A percentile compares a stretch with the other conserved stretches of the same genome.
These are phyloP conservation scores for Malacoraja senta DNA, from an alignment of 2,797 vertebrate species.

Conservation along the genomic window DNA sequence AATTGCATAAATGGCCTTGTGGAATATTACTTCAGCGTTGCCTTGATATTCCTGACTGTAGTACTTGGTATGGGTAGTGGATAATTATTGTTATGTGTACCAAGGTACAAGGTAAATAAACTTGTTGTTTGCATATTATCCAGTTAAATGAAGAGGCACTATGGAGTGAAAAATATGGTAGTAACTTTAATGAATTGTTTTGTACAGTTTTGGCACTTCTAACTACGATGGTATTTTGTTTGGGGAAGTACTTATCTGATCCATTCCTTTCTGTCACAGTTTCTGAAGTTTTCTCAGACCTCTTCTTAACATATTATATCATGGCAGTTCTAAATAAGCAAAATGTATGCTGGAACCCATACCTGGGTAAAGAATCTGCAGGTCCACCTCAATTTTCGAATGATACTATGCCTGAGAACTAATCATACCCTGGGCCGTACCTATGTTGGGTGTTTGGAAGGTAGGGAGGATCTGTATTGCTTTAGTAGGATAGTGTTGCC, in stretches of 20 bases:
- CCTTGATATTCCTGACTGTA: not conserved
- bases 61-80: not conserved
- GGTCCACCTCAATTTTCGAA: no score
- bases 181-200: no score
- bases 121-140: no score
- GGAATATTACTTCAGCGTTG: not conserved
- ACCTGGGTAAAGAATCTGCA: not conserved
- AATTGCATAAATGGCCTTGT: not conserved
- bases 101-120: no score
- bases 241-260: not conserved
- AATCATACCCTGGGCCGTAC: no score
- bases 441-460: no score
- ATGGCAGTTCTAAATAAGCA: not conserved
- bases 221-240: not conserved
- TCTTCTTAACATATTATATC: not conserved
- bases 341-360: not conserved
- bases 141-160: not conserved
- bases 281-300: not conserved
- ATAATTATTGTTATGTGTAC: no score
- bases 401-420: no score
- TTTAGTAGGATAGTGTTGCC: not conserved
- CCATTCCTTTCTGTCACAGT: not conserved
- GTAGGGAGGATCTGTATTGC: not conserved
- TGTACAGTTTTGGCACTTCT: not conserved
- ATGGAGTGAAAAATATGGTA: not conserved